Evolutionary conservation across 2,888 invertebrate species (phyloP).

Genomic region (Cephus runcator): DNA sequence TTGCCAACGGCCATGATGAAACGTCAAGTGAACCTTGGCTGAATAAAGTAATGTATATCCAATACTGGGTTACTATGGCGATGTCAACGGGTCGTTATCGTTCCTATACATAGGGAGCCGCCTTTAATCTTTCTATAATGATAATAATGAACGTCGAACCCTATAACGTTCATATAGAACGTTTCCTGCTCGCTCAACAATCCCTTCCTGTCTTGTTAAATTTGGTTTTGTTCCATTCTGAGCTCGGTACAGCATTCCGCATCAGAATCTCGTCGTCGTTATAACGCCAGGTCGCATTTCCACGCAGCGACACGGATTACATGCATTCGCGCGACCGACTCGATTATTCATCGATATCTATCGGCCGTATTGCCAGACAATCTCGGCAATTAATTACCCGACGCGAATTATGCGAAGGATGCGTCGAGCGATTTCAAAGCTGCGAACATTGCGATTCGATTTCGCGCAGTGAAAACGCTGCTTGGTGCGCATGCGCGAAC

Average conservation of each 20-base stretch:
- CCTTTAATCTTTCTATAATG: no score
- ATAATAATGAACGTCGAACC: no score
- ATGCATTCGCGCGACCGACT: slow-evolving; percentile 8
- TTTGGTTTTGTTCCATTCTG: neutral
- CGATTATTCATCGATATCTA: slow-evolving; percentile 14
- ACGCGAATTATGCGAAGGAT: neutral
- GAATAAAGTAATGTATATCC: no score
- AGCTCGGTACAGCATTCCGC: neutral
- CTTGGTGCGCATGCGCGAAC: neutral
- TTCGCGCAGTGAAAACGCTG: neutral
- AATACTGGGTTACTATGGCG: no score
- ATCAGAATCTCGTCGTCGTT: neutral
- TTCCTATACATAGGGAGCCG: no score
- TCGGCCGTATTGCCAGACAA: slow-evolving; percentile 5
- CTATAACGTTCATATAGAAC: no score
- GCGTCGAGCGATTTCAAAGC: neutral
- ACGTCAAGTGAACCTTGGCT: no score
- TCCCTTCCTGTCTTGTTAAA: neutral
- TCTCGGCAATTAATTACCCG: slow-evolving; percentile 7
- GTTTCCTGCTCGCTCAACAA: neutral
- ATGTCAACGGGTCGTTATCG: no score
- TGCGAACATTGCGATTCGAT: neutral
- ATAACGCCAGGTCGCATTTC: neutral
- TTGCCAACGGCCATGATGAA: no score
- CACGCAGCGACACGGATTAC: slow-evolving; percentile 5